Conservation (phyloP, 64 coral and sea anemone genomes). For the Pocillopora damicornis region DNA sequence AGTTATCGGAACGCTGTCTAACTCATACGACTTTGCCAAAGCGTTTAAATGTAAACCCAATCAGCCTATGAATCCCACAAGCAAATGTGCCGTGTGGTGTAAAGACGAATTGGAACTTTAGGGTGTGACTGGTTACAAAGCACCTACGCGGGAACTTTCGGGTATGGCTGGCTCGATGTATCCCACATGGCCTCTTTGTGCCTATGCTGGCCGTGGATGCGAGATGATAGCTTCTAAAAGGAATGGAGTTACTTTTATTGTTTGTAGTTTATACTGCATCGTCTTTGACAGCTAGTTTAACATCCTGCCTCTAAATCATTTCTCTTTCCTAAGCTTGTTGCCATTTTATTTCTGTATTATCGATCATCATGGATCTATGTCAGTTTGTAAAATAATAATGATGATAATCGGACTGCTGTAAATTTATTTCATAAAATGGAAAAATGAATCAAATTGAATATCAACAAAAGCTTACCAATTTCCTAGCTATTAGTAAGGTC, state of each 20-base stretch:
- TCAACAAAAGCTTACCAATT: too few relatives aligned
- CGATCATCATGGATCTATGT: too few relatives aligned
- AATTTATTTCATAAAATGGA: too few relatives aligned
- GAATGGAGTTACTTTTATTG: neutral
- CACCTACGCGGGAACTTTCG: too few relatives aligned
- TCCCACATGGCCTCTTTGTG: neutral
- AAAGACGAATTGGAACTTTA: constrained; percentile 34
- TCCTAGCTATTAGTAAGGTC: too few relatives aligned
- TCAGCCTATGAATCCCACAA: constrained; percentile 80
- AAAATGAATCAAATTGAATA: too few relatives aligned
- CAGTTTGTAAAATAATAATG: too few relatives aligned
- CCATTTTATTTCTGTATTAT: too few relatives aligned
- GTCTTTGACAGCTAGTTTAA: neutral
- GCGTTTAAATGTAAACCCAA: constrained; percentile 77
- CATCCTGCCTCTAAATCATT: too few relatives aligned
- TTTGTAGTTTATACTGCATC: neutral
- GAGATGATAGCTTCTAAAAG: neutral
- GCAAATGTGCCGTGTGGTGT: constrained; percentile 89
- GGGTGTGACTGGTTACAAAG: neutral
- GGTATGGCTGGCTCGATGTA: neutral
- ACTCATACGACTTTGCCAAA: constrained; percentile 85
- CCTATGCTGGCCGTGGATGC: neutral
- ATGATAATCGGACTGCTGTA: too few relatives aligned
- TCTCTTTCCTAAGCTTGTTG: too few relatives aligned
- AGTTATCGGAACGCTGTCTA: constrained; percentile 92